phyloP scores from a whole-genome alignment of 1,140 invertebrate genomes.

The Apocrypta bakeri region DNA sequence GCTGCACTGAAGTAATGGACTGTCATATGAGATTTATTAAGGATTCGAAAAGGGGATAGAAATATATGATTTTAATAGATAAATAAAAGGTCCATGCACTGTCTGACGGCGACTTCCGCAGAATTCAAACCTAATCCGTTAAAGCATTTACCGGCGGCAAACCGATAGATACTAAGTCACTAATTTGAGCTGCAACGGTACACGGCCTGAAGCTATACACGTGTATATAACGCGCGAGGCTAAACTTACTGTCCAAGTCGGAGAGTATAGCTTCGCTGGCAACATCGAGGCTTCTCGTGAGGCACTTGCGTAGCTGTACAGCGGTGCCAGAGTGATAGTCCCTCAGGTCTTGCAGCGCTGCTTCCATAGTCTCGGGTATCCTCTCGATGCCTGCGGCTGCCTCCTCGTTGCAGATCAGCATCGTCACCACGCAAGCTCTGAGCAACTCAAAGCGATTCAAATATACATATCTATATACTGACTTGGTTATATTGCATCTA shows the following conservation, averaged over 20 bases:
- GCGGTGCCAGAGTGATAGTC: conserved; percentile 77
- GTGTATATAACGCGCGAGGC: neutral
- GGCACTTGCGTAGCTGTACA: conserved; percentile 76
- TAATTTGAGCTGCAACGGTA: neutral
- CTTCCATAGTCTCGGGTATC: conserved; percentile 74
- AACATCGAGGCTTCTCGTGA: conserved; percentile 78
- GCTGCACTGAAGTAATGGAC: too few relatives aligned
- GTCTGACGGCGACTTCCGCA: too few relatives aligned
- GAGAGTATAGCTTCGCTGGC: conserved; percentile 76
- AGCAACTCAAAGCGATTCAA: neutral
- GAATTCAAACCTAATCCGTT: too few relatives aligned
- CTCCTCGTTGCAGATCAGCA: conserved; percentile 78
- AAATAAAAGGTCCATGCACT: too few relatives aligned
- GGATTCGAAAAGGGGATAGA: too few relatives aligned
- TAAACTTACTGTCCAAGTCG: conserved; percentile 78
- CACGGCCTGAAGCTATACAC: neutral
- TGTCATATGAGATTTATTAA: too few relatives aligned
- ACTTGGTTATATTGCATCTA: neutral
- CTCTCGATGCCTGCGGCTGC: conserved; percentile 74
- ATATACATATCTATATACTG: neutral
- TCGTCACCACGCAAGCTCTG: conserved; percentile 73
- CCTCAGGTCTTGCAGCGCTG: conserved; percentile 77
- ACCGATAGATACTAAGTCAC: neutral
- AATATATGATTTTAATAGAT: too few relatives aligned
- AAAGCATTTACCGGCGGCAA: too few relatives aligned